Evolutionary conservation across 2,113 vertebrate species (phyloP), one percentile per base, ranked within the genome.

Genomic region (Sitta europaea): DNA sequence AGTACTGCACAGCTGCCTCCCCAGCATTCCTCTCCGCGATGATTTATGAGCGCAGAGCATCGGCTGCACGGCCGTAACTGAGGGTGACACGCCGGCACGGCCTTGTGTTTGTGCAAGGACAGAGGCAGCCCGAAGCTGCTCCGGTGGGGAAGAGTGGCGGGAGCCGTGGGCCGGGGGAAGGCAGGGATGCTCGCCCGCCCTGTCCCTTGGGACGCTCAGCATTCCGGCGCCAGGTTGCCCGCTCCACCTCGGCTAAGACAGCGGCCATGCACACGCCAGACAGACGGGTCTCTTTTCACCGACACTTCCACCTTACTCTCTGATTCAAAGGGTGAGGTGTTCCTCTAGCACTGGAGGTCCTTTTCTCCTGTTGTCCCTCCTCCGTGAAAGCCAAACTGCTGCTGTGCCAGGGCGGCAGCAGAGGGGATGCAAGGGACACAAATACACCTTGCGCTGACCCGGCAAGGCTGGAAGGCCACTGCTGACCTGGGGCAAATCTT

Each of bases 1-100:
- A 93, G 80, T n/a, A 40, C 88, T 16, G 53, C 53, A 63, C 73
- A 81, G 45, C 73, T 55, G 67, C 97, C 96, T 97, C 93, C 92
- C 82, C 85, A 1, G 80, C 97, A 97, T 98, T 97, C 97, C 87
- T 97, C 92, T 84, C 63, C 6, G 28, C 4, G 20, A 84, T 97
- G 97, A 98, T 97, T 97, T 96, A 97, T 55, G 87, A 82, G 65
- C 5, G 6, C 55, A 58, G 94, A 47, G 54, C 48, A 12, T 79
- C 79, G 79, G 87, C 93, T 38, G 59, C 15, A 2, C 10, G 53
- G 29, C 68, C 25, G 22, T 86, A 94, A 92, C 6, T 77, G 88
- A 78, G 79, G 85, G 70, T 35, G 66, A 85, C 92, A 79, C 4
- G 19, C 68, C 68, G 57, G 90, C 10, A 4, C 77, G 83, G 86